Conservation (phyloP, 2,888 invertebrate genomes). For the Syrista parreyssii region DNA sequence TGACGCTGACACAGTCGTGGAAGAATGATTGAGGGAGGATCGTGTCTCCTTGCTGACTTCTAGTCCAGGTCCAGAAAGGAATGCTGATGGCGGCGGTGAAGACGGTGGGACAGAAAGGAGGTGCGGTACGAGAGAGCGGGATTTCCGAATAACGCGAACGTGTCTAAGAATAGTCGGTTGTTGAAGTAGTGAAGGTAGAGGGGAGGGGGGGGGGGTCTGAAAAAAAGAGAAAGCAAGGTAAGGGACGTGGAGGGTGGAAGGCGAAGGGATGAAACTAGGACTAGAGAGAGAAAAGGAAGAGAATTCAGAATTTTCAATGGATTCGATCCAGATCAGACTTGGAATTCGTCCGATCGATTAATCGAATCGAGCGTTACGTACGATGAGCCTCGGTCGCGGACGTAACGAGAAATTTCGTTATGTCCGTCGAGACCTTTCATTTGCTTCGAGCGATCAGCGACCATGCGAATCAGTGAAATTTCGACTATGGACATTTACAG, state of each 20-base stretch:
- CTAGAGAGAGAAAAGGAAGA: background rate
- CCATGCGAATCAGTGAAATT: background rate
- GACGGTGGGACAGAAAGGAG: slow-evolving; percentile 19
- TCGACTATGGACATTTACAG: background rate
- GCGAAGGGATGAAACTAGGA: background rate
- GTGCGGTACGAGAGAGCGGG: slow-evolving; percentile 30
- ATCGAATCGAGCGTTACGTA: background rate
- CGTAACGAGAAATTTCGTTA: background rate
- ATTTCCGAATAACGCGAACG: slow-evolving; percentile 37
- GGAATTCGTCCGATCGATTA: background rate
- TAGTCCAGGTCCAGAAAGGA: slow-evolving; percentile 28
- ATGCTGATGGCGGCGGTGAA: slow-evolving; percentile 7
- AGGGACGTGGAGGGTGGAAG: background rate
- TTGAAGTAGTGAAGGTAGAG: slow-evolving; percentile 26
- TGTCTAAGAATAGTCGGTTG: slow-evolving; percentile 36
- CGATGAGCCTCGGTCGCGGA: background rate
- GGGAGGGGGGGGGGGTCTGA: background rate
- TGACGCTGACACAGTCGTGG: background rate
- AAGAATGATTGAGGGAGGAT: background rate
- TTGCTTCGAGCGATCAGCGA: background rate
- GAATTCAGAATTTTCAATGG: no score
- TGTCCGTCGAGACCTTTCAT: background rate
- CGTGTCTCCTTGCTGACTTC: background rate
- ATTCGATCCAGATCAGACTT: background rate
- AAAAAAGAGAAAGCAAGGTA: background rate